phyloP scores from a whole-genome alignment of 2,888 invertebrate species.

The Limnephilus marmoratus region DNA sequence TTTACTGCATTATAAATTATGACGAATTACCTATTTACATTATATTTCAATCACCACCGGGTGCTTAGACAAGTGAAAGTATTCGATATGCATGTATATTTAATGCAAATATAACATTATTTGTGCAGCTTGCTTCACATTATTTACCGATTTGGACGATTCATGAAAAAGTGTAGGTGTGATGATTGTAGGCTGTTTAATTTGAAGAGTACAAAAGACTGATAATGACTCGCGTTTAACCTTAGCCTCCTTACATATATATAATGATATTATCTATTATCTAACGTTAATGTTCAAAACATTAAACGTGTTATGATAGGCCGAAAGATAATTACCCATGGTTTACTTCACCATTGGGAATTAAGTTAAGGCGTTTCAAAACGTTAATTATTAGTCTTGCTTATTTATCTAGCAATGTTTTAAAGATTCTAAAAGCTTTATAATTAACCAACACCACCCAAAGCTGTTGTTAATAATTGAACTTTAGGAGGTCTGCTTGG shows the following conservation, averaged over 20 bases:
- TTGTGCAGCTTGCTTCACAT: neutral
- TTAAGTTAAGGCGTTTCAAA: neutral
- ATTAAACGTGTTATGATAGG: slow-evolving; percentile 13
- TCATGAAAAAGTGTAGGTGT: neutral
- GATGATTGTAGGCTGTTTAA: neutral
- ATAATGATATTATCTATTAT: neutral
- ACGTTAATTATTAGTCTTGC: neutral
- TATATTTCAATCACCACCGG: neutral
- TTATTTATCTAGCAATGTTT: neutral
- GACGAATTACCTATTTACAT: neutral
- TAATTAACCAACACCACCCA: neutral
- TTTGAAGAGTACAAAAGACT: neutral
- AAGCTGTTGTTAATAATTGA: neutral
- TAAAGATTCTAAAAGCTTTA: neutral
- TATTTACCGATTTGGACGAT: neutral
- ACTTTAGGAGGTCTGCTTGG: neutral
- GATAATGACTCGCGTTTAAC: slow-evolving; percentile 33
- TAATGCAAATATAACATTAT: neutral
- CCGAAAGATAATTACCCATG: neutral
- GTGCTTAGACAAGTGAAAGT: neutral
- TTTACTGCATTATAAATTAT: neutral
- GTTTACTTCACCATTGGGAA: neutral
- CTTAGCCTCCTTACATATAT: slow-evolving; percentile 44
- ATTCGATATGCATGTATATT: neutral
- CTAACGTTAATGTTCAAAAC: neutral